Conservation (phyloP, 2,797 vertebrate species). For the Glyptemys insculpta region DNA sequence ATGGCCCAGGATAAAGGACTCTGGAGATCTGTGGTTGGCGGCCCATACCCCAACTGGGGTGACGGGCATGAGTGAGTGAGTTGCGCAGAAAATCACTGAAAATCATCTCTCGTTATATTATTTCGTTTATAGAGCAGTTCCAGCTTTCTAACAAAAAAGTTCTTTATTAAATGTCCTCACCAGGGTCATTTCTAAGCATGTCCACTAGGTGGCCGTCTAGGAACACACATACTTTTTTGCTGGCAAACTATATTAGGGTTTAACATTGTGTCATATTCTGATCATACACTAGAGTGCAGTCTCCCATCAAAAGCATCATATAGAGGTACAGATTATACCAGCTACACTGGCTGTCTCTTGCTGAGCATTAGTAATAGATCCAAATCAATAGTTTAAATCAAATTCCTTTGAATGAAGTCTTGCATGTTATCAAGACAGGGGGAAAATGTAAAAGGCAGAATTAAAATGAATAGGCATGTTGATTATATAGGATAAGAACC, state of each 20-base stretch:
- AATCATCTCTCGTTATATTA: rapidly evolving
- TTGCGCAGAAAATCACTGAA: neutral
- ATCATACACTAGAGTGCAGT: slow-evolving; percentile 31
- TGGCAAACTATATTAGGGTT: rapidly evolving
- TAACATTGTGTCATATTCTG: neutral
- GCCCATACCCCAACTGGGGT: too few relatives aligned
- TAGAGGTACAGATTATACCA: neutral
- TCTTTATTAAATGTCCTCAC: too few relatives aligned
- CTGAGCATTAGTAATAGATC: neutral
- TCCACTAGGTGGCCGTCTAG: slow-evolving; percentile 70
- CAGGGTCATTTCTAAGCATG: neutral
- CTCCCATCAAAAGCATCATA: neutral
- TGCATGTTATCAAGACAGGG: neutral
- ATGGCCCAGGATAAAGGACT: too few relatives aligned
- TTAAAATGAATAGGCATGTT: neutral
- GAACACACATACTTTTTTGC: neutral
- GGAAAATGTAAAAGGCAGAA: neutral
- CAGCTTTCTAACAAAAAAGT: neutral
- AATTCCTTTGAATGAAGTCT: neutral
- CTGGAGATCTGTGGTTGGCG: too few relatives aligned
- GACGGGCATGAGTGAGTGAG: too few relatives aligned
- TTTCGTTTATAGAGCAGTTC: neutral
- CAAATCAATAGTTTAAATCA: rapidly evolving
- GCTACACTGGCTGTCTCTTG: neutral
- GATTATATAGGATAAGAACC: neutral